Base-by-base conservation (phyloP, 2,113 vertebrate genomes). In the Zootoca vivipara region DNA sequence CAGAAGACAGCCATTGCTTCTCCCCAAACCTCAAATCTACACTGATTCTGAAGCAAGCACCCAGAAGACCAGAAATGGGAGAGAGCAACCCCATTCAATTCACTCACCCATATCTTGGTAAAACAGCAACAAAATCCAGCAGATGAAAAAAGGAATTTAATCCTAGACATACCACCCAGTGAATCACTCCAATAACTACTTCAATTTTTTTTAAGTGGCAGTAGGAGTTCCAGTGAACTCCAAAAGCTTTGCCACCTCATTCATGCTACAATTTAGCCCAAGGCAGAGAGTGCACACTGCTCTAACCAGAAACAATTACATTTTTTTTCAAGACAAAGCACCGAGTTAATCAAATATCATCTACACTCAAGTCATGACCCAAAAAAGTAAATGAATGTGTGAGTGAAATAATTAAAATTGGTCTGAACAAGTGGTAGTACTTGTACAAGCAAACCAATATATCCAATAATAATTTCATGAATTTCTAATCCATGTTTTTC, bases 401-500 rank as follows among this genome's bases (percentile, higher is more conserved):
- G 26, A 16, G 18, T 10, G 13, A 18, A 64, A 78, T 22, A 15
- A 33, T 30, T 67, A 62, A 28, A 81, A 72, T 13, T 81, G 33
- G 15, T 26, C 28, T 70, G 28, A 33, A 73, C n/a, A 74, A 28
- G 15, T 2, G 2, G 40, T 38, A 56, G 2, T 83, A 30, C 1
- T 89, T 89, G 28, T 40, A 87, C 56, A 91, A 87, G 33, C 74
- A 85, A 9, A 72, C 83, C 10, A 58, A 89, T 86, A 56, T 58
- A 18, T 15, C 78, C 30, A 84, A 89, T 16, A 33, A 80, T 1
- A 22, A 3, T 5, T 38, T 40, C 20, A 72, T n/a, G 3, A 24
- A n/a, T 78, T 67, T 33, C 62, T 69, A 42, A 67, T 33, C 8
- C 10, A 16, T 67, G 5, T 13, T n/a, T 10, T 65, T 8, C 16